These are phyloP conservation scores for Onthophagus taurus DNA, from an alignment of 1,140 invertebrate species.

Conservation along the genomic window DNA sequence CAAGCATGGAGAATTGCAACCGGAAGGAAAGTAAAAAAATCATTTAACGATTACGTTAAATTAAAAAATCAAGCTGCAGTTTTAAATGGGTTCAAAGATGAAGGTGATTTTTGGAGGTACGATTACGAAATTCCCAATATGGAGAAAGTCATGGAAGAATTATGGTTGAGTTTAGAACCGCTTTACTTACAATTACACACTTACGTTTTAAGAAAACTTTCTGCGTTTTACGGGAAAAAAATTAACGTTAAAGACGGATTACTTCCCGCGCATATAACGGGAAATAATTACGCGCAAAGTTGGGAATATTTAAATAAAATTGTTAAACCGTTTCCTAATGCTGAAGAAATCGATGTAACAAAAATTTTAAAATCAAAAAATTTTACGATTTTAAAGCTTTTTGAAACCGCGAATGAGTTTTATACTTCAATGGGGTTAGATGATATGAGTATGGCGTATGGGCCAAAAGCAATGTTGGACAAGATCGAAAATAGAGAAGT, in stretches of 20 bases:
- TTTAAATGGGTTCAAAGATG: constrained; percentile 26
- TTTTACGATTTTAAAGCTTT: constrained; percentile 37
- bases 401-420: constrained; percentile 42
- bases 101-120: constrained; percentile 38
- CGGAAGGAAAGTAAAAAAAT: no score
- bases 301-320: constrained; percentile 71
- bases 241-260: constrained; percentile 32
- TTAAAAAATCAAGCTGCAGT: no score
- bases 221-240: constrained; percentile 38
- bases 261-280: constrained; percentile 43
- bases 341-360: constrained; percentile 60
- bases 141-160: constrained; percentile 34
- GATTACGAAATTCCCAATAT: constrained; percentile 36
- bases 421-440: constrained; percentile 42
- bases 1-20: no score
- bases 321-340: constrained; percentile 63
- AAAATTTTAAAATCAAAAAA: constrained; percentile 53
- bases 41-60: no score
- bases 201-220: constrained; percentile 48
- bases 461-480: constrained; percentile 39
- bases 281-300: constrained; percentile 87
- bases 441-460: constrained; percentile 32
- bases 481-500: constrained; percentile 56
- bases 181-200: constrained; percentile 54
- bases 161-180: constrained; percentile 46